These are phyloP conservation scores for Lithobates pipiens DNA, from an alignment of 2,797 vertebrate species.

Conservation along the genomic window DNA sequence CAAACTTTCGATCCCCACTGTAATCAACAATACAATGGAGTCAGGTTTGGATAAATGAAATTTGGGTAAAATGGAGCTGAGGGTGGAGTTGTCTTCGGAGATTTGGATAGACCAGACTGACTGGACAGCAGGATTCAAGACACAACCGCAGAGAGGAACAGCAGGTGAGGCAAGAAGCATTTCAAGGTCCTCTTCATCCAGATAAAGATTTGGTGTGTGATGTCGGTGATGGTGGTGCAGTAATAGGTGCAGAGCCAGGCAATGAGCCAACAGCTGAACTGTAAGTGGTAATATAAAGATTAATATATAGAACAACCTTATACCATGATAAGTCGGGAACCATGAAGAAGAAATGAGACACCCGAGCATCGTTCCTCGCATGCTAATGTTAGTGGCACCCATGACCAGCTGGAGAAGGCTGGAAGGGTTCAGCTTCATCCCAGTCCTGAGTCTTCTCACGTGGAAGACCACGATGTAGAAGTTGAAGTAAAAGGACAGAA, in stretches of 20 bases:
- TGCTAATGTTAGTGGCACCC: background rate
- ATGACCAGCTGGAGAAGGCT: background rate
- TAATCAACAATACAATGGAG: background rate
- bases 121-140: background rate
- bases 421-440: background rate
- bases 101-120: background rate
- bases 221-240: background rate
- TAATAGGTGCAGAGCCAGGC: conserved; percentile 8
- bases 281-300: background rate
- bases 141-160: background rate
- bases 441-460: background rate
- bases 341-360: background rate
- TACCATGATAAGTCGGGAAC: background rate
- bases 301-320: background rate
- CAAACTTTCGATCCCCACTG: too few relatives aligned
- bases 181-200: background rate
- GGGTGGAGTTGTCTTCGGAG: background rate
- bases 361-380: background rate
- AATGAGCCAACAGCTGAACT: background rate
- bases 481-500: background rate
- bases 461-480: background rate
- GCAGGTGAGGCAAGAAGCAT: background rate
- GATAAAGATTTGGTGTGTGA: background rate
- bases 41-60: background rate
- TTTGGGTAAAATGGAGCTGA: background rate